Base-by-base conservation (phyloP, 30 jellyfish, hydroid and myxozoan genomes). In the Sanderia malayensis region DNA sequence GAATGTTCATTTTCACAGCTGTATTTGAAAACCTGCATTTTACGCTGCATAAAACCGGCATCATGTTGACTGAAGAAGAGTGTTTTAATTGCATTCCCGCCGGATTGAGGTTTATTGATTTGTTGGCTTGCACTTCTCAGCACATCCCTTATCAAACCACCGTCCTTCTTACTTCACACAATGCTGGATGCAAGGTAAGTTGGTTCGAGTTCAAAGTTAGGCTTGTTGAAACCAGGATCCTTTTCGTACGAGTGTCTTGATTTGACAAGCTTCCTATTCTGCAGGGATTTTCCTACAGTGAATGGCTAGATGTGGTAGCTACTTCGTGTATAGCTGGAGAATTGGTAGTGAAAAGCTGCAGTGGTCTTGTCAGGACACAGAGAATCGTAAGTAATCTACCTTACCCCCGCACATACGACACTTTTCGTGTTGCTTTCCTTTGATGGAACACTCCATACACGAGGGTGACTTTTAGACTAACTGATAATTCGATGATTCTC, bases 251-350 rank as follows among this genome's bases (percentile, higher is more conserved):
- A n/a, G n/a, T n/a, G n/a, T n/a, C n/a, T n/a, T n/a, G n/a, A n/a
- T n/a, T n/a, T n/a, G n/a, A n/a, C n/a, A n/a, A n/a, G n/a, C n/a
- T n/a, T n/a, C n/a, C n/a, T n/a, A n/a, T 25, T 31, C 44, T 67
- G 20, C 78, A 86, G 96, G 81, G 84, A 2, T 68, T 79, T 44
- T 61, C 93, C 20, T 59, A 29, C 67, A 86, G 82, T 44, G 81
- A 86, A 22, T 79, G 82, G 82, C 59, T 86, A 55, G 81, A 86
- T 47, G 83, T 76, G 33, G 23, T 77, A 17, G 96, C 75, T 1
- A 76, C 96, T 0, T 70, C 87, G 17, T 86, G 86, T 64, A 20
- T 65, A 44, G 92, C 93, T 55, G 96, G 96, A 1, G 96, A 86
- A 46, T 82, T 86, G 17, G 37, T 86, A 1, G 90, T 86, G 44